Base-by-base conservation (phyloP, 1,140 invertebrate species). In the Zaprionus taronus region DNA sequence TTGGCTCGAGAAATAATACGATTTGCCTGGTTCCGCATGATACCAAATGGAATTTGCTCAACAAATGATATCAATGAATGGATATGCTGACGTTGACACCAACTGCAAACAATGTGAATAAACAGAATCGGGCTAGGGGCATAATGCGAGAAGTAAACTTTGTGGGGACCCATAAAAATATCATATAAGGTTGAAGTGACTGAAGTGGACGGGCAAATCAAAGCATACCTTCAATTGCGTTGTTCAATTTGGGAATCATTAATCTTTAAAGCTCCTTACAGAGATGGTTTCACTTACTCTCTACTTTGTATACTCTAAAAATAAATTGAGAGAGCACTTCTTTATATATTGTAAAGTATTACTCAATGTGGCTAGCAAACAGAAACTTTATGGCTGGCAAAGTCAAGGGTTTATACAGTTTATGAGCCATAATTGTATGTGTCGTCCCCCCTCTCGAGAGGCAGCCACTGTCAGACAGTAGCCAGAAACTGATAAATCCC, bases 21-120 rank as follows among this genome's bases (percentile, higher is more conserved):
- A 9, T 15, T 14, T 44, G 56, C 58, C 66, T 70, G 51, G 58
- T 41, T 38, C 22, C 28, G 31, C 53, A 22, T 64, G 67, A 63
- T 70, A 64, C 60, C 41, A 31, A 75, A 20, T 69, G 49, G 55
- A 62, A 72, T 83, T 70, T 77, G 41, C 67, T 53, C 49, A 68
- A 44, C 22, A 55, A 72, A 77, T 47, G 41, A 47, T 47, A 47
- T 47, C 41, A 47, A 47, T 72, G 63, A 83, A 76, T 79, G 75
- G 79, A 77, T 71, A 12, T 55, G 63, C 53, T 71, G 58, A 63
- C 62, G 70, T 85, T 81, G 82, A 81, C 78, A 81, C 66, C 61
- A 68, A 73, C 77, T 83, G 78, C 81, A 84, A 84, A 84, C 81
- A 85, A 84, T 85, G 64, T 61, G 69, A 66, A 41, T 69, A 83